Conservation (phyloP, 2,888 invertebrate species). For the Hirtodrosophila cameraria region DNA sequence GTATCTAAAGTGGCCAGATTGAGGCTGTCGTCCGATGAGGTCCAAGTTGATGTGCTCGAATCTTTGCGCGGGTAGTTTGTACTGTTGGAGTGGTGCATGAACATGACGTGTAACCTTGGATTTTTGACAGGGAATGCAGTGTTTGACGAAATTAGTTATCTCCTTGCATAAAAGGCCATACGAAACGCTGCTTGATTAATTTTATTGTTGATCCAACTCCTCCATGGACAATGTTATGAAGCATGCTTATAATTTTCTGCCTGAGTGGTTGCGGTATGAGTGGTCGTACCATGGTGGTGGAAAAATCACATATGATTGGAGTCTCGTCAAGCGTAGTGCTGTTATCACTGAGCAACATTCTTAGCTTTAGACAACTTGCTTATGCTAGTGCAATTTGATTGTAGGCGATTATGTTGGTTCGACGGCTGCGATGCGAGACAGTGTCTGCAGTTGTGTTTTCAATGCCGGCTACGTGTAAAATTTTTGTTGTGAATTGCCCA, state of each 20-base stretch:
- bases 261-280: background rate
- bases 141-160: background rate
- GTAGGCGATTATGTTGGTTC: background rate
- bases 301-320: constrained; percentile 2
- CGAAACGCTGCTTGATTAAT: background rate
- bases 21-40: background rate
- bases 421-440: background rate
- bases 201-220: background rate
- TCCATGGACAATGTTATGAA: background rate
- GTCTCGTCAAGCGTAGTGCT: background rate
- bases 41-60: constrained; percentile 1
- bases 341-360: background rate
- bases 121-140: constrained; percentile 5
- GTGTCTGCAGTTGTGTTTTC: constrained; percentile 5
- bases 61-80: background rate
- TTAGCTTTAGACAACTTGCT: background rate
- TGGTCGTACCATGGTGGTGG: background rate
- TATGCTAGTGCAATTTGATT: background rate
- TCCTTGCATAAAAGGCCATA: constrained; percentile 4
- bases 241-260: background rate
- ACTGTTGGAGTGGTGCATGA: background rate
- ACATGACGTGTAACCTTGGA: background rate
- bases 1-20: constrained; percentile 1
- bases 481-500: constrained; percentile 2
- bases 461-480: background rate